Conservation (phyloP, 1,140 invertebrate species). For the Aporrectodea caliginosa region DNA sequence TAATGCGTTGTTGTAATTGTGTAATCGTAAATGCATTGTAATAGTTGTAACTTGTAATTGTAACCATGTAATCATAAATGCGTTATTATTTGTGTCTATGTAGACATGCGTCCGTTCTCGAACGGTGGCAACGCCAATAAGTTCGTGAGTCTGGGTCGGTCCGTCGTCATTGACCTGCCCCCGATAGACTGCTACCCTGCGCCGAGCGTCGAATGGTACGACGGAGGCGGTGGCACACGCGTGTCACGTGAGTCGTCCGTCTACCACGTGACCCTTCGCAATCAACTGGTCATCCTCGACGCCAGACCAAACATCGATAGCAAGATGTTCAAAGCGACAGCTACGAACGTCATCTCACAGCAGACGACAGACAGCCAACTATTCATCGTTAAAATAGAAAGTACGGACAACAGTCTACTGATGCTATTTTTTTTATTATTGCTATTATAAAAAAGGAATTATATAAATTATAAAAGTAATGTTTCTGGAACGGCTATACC, state of each 20-base stretch:
- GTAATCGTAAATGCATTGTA: background rate
- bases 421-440: background rate
- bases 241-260: conserved; percentile 76
- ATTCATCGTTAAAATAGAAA: conserved; percentile 66
- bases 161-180: conserved; percentile 76
- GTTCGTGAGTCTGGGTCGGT: conserved; percentile 70
- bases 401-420: conserved; percentile 3
- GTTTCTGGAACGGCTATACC: too few species aligned
- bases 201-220: conserved; percentile 79
- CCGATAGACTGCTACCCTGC: conserved; percentile 74
- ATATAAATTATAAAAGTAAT: too few species aligned
- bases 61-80: conserved; percentile 37
- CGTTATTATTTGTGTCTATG: too few species aligned
- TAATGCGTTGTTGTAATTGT: too few species aligned
- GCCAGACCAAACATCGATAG: conserved; percentile 73
- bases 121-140: conserved; percentile 66
- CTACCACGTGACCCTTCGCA: conserved; percentile 61
- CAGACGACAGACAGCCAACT: conserved; percentile 81
- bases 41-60: too few species aligned
- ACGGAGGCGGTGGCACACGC: conserved; percentile 59
- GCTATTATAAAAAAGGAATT: too few species aligned
- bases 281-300: conserved; percentile 76
- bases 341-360: conserved; percentile 79
- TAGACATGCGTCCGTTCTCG: conserved; percentile 80
- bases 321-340: conserved; percentile 63